Evolutionary conservation across 1,140 invertebrate species (phyloP), one percentile per base, ranked within the genome.

Genomic region (Maconellicoccus hirsutus): DNA sequence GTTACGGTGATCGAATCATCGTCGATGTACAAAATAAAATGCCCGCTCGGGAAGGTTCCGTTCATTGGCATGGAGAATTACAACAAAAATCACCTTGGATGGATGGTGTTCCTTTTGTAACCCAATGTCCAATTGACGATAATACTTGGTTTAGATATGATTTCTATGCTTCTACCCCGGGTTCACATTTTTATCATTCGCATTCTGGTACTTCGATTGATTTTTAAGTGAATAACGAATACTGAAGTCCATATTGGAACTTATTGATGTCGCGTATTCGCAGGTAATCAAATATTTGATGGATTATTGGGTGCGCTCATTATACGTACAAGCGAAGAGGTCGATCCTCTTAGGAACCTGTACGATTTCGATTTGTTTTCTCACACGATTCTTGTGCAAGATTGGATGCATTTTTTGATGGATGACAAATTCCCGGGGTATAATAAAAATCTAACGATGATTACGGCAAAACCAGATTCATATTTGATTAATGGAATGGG

Each of bases 351-450:
- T 3, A 52, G 42, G 14, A 42, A 73, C 61, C 75, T 77, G 1
- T 84, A 84, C 74, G 83, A 84, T 74, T 76, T 76, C 19, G 83
- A 85, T 73, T 76, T 83, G n/a, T 78, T 79, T 1, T 80, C 82
- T 21, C 83, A 85, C 73, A 76, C 79, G 16, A 78, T 85, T 3
- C 70, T 82, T 4, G 74, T 85, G 12, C 81, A 79, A 71, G 83
- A 85, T 73, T 84, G 83, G 84, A 75, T 83, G 70, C 76, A 80
- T 27, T 73, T 78, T 7, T 75, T 80, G 16, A 77, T 77, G 16
- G 74, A 74, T 27, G 70, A 73, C 7, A 38, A 39, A 14, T 72
- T 72, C 21, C 75, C 73, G n/a, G 74, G 72, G 22, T 38, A 72
- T 26, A 38, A 33, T 3, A 14, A 42, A 33, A 52, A 52, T 52